Evolutionary conservation across 2,797 vertebrate species (phyloP).

Genomic region (Microctenopoma lineatum): DNA sequence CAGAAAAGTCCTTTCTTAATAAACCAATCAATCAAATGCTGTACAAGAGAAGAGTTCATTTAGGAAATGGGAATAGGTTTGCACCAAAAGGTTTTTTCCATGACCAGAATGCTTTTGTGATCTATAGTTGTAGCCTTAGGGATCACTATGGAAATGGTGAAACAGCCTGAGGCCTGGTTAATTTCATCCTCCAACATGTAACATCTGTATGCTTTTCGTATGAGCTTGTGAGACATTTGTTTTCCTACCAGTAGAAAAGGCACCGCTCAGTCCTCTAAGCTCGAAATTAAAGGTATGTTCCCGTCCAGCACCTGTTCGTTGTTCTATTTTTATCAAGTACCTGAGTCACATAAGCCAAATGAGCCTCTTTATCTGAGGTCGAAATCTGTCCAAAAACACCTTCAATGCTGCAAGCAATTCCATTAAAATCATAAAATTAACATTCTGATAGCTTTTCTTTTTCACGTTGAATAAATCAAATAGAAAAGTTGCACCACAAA

Average conservation of each 20-base stretch:
- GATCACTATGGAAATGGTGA: conserved; percentile 23
- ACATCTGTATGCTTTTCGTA: conserved; percentile 29
- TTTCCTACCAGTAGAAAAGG: background rate
- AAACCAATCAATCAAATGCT: too few relatives aligned
- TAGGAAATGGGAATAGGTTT: conserved; percentile 21
- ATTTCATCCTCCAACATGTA: conserved; percentile 12
- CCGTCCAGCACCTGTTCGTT: conserved; percentile 34
- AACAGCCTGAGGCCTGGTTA: conserved; percentile 24
- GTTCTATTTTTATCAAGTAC: conserved; percentile 36
- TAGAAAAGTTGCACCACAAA: background rate
- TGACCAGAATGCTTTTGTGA: conserved; percentile 33
- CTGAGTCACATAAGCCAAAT: conserved; percentile 43
- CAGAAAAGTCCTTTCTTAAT: background rate
- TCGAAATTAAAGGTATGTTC: conserved; percentile 9
- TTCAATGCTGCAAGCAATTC: conserved; percentile 23
- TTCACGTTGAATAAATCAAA: background rate
- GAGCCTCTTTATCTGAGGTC: conserved; percentile 33
- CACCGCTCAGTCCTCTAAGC: conserved; percentile 12
- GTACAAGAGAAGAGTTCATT: background rate
- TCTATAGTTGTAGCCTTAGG: conserved; percentile 22
- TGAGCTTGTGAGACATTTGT: background rate
- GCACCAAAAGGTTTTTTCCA: conserved; percentile 7
- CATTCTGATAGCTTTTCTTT: background rate
- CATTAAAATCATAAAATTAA: conserved; percentile 17
- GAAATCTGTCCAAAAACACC: conserved; percentile 32